Conservation (phyloP, 30 jellyfish, hydroid and myxozoan genomes). For the Aurelia sp. region DNA sequence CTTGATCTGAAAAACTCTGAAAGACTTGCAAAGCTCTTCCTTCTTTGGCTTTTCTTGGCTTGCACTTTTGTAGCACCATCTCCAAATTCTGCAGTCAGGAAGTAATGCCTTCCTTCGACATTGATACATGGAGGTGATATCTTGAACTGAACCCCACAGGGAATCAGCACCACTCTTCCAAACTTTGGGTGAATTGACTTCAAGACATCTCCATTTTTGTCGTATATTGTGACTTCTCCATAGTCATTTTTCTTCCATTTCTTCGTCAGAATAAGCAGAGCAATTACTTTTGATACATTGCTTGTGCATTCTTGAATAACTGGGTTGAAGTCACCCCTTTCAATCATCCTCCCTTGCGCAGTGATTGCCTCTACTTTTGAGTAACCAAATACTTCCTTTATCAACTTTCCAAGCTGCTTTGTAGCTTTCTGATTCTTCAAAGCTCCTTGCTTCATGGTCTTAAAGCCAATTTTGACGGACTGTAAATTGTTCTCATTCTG, state of each 20-base stretch:
- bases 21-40: slow-evolving; percentile 1
- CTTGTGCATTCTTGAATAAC: slow-evolving; percentile 19
- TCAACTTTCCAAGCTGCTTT: slow-evolving; percentile 1
- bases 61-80: not conserved
- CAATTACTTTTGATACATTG: slow-evolving; percentile 1
- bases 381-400: not conserved
- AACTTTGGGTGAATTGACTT: slow-evolving; percentile 42
- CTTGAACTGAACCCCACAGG: slow-evolving; percentile 59
- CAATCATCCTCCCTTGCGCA: slow-evolving; percentile 53
- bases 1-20: slow-evolving; percentile 6
- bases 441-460: not conserved
- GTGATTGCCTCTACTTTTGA: not conserved
- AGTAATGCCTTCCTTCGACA: slow-evolving; percentile 56
- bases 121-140: slow-evolving; percentile 64
- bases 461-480: slow-evolving; percentile 28
- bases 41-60: not conserved
- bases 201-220: slow-evolving; percentile 27
- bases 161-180: slow-evolving; percentile 58
- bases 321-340: slow-evolving; percentile 67
- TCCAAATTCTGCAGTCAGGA: slow-evolving; percentile 52
- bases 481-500: not conserved
- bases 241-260: slow-evolving; percentile 62
- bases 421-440: not conserved
- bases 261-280: slow-evolving; percentile 28
- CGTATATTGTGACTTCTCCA: slow-evolving; percentile 63